Percentiles rank a stretch among this genome's conserved stretches.
Evolutionary conservation across 1,140 invertebrate species (phyloP).

Genomic region (Scaptodrosophila lebanonensis): DNA sequence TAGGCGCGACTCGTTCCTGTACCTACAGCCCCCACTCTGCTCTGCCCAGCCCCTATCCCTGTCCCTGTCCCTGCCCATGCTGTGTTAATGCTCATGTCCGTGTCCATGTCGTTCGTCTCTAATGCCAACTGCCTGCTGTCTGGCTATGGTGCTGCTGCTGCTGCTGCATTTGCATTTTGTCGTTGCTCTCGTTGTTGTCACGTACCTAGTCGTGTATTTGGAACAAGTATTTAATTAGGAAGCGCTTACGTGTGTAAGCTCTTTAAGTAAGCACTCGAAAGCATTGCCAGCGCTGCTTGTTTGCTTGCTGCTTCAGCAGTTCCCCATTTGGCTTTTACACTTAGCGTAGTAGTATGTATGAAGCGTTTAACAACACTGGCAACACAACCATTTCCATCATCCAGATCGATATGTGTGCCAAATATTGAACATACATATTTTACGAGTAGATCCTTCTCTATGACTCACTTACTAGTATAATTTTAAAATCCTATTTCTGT

Average conservation of each 20-base stretch:
- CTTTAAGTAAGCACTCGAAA: slow-evolving; percentile 43
- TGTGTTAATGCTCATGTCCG: slow-evolving; percentile 13
- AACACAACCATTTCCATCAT: too few relatives aligned
- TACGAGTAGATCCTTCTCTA: too few relatives aligned
- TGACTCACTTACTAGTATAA: too few relatives aligned
- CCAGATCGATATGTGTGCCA: too few relatives aligned
- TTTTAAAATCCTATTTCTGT: too few relatives aligned
- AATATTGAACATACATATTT: too few relatives aligned
- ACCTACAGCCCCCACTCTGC: too few relatives aligned
- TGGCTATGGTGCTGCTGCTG: slow-evolving; percentile 2
- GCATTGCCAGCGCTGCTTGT: too few relatives aligned
- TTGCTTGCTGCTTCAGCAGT: too few relatives aligned
- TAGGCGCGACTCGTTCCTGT: slow-evolving; percentile 27
- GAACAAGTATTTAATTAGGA: slow-evolving; percentile 55
- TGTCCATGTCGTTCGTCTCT: neutral
- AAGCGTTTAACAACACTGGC: neutral
- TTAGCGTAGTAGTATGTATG: too few relatives aligned
- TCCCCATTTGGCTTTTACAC: too few relatives aligned
- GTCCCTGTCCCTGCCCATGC: neutral
- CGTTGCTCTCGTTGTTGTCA: slow-evolving; percentile 36
- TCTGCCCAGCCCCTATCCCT: too few relatives aligned
- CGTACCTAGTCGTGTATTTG: slow-evolving; percentile 55
- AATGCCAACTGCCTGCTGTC: neutral
- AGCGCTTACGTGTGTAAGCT: slow-evolving; percentile 51
- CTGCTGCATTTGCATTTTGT: slow-evolving; percentile 29